Evolutionary conservation across 2,113 vertebrate species (phyloP).

Genomic region (Halichoeres trimaculatus): DNA sequence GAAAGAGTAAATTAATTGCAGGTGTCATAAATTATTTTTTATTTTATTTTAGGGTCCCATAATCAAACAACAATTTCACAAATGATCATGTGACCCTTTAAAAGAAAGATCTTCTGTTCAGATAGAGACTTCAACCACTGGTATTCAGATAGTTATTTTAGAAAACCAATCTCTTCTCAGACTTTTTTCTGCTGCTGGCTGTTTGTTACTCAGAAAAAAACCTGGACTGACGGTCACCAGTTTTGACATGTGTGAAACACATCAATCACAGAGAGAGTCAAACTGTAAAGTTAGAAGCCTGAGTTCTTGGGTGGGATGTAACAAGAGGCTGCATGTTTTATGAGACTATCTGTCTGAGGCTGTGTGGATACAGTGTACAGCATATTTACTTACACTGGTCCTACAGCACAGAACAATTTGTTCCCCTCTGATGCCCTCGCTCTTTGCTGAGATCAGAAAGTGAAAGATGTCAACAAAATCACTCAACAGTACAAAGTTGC

Average conservation of each 20-base stretch:
- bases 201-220: constrained; percentile 24
- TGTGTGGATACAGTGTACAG: constrained; percentile 17
- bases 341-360: not conserved
- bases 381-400: constrained; percentile 18
- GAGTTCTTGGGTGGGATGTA: constrained; percentile 22
- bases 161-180: not conserved
- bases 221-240: constrained; percentile 5
- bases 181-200: not conserved
- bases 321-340: constrained; percentile 13
- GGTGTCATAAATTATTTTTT: no score
- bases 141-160: not conserved
- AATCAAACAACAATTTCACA: no score
- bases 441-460: constrained; percentile 28
- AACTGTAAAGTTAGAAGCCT: constrained; percentile 10
- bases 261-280: constrained; percentile 32
- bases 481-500: constrained; percentile 50
- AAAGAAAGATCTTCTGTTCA: no score
- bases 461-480: constrained; percentile 24
- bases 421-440: constrained; percentile 20
- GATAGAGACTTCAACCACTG: no score
- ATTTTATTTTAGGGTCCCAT: no score
- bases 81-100: no score
- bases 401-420: constrained; percentile 42
- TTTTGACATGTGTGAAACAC: constrained; percentile 23
- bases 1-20: no score